phyloP scores from a whole-genome alignment of 1,140 invertebrate species.

The Caenorhabditis latens region DNA sequence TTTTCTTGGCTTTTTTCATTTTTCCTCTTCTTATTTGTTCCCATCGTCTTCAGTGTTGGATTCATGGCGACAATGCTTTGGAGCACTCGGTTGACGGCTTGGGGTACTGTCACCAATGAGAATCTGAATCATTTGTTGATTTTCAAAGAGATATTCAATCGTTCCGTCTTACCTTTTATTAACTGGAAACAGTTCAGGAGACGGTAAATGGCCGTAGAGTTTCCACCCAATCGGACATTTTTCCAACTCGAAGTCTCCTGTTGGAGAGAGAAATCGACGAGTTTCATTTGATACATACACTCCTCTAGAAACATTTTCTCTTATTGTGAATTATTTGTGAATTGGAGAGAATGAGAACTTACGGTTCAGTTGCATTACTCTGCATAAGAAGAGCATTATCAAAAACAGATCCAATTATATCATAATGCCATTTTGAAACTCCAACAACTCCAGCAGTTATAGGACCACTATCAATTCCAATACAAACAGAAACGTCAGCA shows the following conservation, averaged over 20 bases:
- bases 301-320: slow-evolving; percentile 50
- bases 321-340: too few relatives aligned
- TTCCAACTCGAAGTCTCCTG: slow-evolving; percentile 53
- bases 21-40: slow-evolving; percentile 51
- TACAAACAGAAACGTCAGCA: slow-evolving; percentile 71
- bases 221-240: slow-evolving; percentile 60
- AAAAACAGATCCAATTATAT: slow-evolving; percentile 72
- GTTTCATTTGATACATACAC: slow-evolving; percentile 71
- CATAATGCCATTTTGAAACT: slow-evolving; percentile 76
- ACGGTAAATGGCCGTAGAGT: slow-evolving; percentile 49
- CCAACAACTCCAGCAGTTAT: slow-evolving; percentile 74
- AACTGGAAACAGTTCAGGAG: slow-evolving; percentile 57
- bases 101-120: slow-evolving; percentile 75
- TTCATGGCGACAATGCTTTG: slow-evolving; percentile 64
- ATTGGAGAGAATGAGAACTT: not conserved
- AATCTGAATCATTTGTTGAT: slow-evolving; percentile 67
- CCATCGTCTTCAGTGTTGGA: slow-evolving; percentile 57
- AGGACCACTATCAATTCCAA: slow-evolving; percentile 73
- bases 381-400: slow-evolving; percentile 71
- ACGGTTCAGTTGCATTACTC: slow-evolving; percentile 65
- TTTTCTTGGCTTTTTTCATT: slow-evolving; percentile 50
- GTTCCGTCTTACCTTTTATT: slow-evolving; percentile 55
- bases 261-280: slow-evolving; percentile 56
- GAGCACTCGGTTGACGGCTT: slow-evolving; percentile 73
- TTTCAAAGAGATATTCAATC: not conserved